phyloP scores from a whole-genome alignment of 2,113 vertebrate species.

The Craseonycteris thonglongyai region DNA sequence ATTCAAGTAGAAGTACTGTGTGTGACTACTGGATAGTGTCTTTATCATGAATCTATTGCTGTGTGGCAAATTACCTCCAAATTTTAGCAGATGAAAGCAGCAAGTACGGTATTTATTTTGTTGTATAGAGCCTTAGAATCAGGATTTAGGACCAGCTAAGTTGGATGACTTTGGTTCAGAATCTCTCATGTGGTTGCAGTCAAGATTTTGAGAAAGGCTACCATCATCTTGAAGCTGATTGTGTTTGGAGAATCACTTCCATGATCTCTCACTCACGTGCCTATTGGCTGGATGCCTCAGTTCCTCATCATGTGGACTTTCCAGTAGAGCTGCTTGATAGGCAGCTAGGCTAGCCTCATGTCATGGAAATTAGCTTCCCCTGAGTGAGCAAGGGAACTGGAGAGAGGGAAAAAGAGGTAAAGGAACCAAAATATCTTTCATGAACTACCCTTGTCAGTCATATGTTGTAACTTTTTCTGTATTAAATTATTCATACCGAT shows the following conservation, averaged over 20 bases:
- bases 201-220: neutral
- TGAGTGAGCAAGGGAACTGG: no score
- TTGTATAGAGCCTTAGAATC: neutral
- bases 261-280: accelerated
- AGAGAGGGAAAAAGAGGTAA: neutral
- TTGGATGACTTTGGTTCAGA: neutral
- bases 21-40: neutral
- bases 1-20: neutral
- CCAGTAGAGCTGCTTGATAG: neutral
- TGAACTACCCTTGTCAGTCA: neutral
- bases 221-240: neutral
- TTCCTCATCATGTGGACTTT: neutral
- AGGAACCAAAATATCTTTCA: neutral
- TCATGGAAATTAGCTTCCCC: neutral
- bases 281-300: neutral
- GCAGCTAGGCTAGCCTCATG: neutral
- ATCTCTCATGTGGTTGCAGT: neutral
- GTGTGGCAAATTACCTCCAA: neutral
- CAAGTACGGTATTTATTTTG: neutral
- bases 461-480: neutral
- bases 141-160: neutral
- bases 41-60: neutral
- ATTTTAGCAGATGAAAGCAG: neutral
- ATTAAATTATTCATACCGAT: neutral
- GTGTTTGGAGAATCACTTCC: neutral